These are phyloP conservation scores for Ciconia nigra DNA, from an alignment of 2,797 vertebrate species.

Conservation along the genomic window DNA sequence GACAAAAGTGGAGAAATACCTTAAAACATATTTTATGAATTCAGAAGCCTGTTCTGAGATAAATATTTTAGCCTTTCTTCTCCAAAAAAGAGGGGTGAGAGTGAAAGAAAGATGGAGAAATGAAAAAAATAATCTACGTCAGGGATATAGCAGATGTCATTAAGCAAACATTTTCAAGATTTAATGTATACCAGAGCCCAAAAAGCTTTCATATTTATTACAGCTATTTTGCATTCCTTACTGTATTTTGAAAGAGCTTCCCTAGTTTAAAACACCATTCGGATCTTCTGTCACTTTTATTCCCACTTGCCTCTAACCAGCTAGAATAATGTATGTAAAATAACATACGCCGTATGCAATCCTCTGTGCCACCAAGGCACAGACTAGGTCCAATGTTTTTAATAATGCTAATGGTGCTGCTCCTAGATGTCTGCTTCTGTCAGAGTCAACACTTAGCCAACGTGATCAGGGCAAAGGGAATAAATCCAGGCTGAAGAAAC, in stretches of 20 bases:
- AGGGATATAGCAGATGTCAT: not conserved
- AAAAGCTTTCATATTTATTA: constrained; percentile 11
- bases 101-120: not conserved
- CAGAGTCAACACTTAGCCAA: not conserved
- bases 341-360: not conserved
- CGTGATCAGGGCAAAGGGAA: not conserved
- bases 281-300: not conserved
- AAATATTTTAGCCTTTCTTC: constrained; percentile 27
- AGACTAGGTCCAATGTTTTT: not conserved
- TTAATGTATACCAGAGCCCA: not conserved
- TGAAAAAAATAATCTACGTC: not conserved
- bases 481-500: not conserved
- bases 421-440: not conserved
- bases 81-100: not conserved
- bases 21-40: not conserved
- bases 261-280: not conserved
- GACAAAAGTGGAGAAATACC: not conserved
- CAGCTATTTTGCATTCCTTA: not conserved
- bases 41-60: not conserved
- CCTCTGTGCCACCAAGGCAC: not conserved
- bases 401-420: not conserved
- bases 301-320: not conserved
- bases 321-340: not conserved
- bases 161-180: constrained; percentile 12
- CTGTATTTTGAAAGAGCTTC: not conserved